Evolutionary conservation across 2,888 invertebrate genomes (phyloP).

Genomic region (Patella depressa): DNA sequence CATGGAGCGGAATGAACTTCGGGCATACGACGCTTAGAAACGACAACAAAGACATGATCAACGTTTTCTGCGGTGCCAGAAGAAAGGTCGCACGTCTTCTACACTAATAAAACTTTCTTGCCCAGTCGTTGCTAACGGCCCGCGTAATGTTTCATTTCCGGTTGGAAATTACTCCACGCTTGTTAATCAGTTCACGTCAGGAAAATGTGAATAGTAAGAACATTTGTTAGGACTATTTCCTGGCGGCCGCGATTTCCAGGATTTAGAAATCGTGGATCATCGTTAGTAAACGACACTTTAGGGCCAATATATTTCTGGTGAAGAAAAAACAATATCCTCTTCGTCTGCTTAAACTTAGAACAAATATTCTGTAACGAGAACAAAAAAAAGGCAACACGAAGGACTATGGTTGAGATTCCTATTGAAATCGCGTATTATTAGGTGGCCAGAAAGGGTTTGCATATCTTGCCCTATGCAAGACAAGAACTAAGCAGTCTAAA

Average conservation of each 20-base stretch:
- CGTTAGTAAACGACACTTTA: not conserved
- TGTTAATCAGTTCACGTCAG: constrained; percentile 10
- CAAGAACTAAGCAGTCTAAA: too few relatives aligned
- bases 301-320: not conserved
- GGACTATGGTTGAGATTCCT: too few relatives aligned
- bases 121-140: not conserved
- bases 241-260: not conserved
- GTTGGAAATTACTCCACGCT: constrained; percentile 10
- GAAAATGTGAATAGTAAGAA: not conserved
- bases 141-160: constrained; percentile 10
- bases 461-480: too few relatives aligned
- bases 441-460: too few relatives aligned
- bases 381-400: too few relatives aligned
- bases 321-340: too few relatives aligned
- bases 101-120: not conserved
- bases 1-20: not conserved
- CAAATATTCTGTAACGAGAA: too few relatives aligned
- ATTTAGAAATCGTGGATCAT: not conserved
- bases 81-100: constrained; percentile 2
- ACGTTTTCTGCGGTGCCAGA: not conserved
- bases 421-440: too few relatives aligned
- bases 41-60: not conserved
- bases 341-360: too few relatives aligned
- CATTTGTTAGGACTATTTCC: constrained; percentile 4
- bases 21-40: not conserved